phyloP scores from a whole-genome alignment of 64 coral and sea anemone genomes.

The Pocillopora verrucosa region DNA sequence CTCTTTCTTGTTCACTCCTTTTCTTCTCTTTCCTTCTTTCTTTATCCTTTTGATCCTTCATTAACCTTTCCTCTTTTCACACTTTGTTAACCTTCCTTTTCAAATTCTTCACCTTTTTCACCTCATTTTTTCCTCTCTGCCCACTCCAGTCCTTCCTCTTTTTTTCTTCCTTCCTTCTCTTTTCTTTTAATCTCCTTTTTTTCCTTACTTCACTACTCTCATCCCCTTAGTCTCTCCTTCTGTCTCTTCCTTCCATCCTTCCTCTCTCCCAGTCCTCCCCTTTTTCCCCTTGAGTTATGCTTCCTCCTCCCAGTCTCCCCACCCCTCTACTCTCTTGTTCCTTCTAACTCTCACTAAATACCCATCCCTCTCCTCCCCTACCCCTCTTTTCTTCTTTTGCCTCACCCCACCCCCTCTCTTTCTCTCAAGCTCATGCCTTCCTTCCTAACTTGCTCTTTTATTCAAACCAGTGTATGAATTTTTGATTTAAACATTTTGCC shows the following conservation, averaged over 20 bases:
- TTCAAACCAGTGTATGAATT: background rate
- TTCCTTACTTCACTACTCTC: too few relatives aligned
- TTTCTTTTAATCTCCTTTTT: background rate
- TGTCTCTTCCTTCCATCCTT: too few relatives aligned
- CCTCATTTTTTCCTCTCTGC: background rate
- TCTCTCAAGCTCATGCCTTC: background rate
- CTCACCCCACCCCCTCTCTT: background rate
- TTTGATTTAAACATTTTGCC: background rate
- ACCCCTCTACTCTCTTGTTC: too few relatives aligned
- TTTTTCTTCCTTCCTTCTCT: background rate
- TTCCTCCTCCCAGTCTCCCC: too few relatives aligned
- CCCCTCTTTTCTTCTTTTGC: background rate
- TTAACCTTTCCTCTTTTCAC: background rate
- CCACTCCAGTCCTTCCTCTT: background rate
- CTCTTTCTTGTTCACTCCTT: too few relatives aligned
- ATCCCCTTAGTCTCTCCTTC: too few relatives aligned
- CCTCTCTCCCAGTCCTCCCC: too few relatives aligned
- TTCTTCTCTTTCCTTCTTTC: background rate
- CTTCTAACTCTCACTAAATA: too few relatives aligned
- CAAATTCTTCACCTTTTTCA: background rate
- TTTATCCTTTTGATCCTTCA: background rate
- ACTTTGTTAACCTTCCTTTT: background rate
- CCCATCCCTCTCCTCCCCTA: background rate
- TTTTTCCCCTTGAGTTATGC: too few relatives aligned
- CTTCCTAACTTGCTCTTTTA: background rate